phyloP scores from a whole-genome alignment of 2,113 vertebrate genomes.

The Herpetotheres cachinnans region DNA sequence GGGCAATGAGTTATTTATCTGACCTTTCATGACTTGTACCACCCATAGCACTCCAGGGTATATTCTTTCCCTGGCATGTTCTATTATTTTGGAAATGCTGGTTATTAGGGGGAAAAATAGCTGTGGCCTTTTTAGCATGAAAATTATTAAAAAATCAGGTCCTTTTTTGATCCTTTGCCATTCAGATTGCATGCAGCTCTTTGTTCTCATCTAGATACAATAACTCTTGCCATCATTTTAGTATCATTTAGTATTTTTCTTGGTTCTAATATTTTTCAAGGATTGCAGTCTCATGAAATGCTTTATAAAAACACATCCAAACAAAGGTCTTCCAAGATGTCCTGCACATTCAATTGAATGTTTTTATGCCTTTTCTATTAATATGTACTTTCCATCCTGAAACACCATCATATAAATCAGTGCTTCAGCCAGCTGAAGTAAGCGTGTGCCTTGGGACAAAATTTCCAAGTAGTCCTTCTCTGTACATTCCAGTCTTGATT shows the following conservation, averaged over 20 bases:
- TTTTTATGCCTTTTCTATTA: slow-evolving; percentile 1
- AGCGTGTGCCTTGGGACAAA: background rate
- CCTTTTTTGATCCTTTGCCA: background rate
- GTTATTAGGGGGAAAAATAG: background rate
- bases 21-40: background rate
- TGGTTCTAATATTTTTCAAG: background rate
- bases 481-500: slow-evolving; percentile 37
- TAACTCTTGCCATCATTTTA: background rate
- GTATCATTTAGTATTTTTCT: background rate
- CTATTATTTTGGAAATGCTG: background rate
- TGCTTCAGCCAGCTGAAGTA: slow-evolving; percentile 3
- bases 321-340: background rate
- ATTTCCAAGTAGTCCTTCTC: background rate
- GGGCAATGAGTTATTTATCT: background rate
- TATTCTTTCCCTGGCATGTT: background rate
- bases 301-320: background rate
- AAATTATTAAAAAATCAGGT: background rate
- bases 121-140: background rate
- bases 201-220: background rate
- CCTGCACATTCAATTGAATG: background rate
- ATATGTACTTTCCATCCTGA: slow-evolving; percentile 3
- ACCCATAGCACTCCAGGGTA: background rate
- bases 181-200: background rate
- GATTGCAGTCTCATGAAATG: background rate
- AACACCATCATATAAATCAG: background rate